Base-by-base conservation (phyloP, 2,113 vertebrate species). In the Lepisosteus osseus region DNA sequence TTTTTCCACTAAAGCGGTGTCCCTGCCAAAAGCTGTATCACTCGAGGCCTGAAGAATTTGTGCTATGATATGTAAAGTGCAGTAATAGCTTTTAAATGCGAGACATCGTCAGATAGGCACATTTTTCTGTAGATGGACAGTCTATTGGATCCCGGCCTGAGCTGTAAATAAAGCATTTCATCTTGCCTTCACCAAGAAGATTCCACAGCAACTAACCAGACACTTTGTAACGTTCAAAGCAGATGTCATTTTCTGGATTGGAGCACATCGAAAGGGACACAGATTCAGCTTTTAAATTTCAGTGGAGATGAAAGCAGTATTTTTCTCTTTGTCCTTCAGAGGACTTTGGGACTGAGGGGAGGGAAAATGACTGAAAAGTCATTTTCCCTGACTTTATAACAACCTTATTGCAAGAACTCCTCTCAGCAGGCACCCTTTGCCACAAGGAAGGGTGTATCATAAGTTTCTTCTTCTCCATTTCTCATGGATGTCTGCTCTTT, bases 111-210 rank as follows among this genome's bases (percentile, higher is more conserved):
- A 57, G 65, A 76, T n/a, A 44, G 15, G 44, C 67, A 41, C 74
- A 83, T 74, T 77, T 79, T 55, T 81, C 73, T 76, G 71, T 70
- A 84, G 81, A 84, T 71, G 73, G 80, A 83, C 77, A 80, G 83
- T 71, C 73, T 54, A 44, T 83, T 87, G 85, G 85, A 87, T 76
- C 68, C 55, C 47, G 62, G 83, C 79, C 78, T 68, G 12, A 83
- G 84, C 70, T 86, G 84, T 86, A 85, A 89, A 89, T 86, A 87
- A 85, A 86, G 86, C 82, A 83, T 86, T 87, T 83, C 84, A 86
- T 86, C 79, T 81, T 61, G 78, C 76, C 6, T 47, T 81, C 74
- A 63, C 83, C 83, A 82, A 66, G 61, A 3, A 54, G 43, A 90
- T 89, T 89, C 87, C 86, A 85, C 77, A 82, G 84, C 85, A 74